Percentiles rank a stretch among this genome's conserved stretches.
phyloP scores from a whole-genome alignment of 2,888 invertebrate genomes.

The Cryptops parisi region DNA sequence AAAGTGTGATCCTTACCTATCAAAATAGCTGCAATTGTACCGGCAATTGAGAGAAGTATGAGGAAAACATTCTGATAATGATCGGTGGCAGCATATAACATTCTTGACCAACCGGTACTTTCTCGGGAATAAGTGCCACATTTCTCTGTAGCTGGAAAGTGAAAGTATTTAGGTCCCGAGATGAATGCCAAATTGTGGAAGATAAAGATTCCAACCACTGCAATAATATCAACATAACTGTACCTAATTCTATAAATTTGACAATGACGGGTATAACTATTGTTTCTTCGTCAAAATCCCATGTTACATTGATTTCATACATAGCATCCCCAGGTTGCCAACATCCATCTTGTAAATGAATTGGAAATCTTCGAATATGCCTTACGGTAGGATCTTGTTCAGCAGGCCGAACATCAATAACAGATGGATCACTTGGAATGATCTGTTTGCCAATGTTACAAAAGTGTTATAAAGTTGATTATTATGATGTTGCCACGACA shows the following conservation, averaged over 20 bases:
- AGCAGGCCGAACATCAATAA: constrained; percentile 4
- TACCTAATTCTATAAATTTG: constrained; percentile 7
- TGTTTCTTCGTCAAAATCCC: background rate
- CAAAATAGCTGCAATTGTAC: constrained; percentile 8
- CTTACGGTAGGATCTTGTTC: constrained; percentile 1
- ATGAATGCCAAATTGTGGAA: too few species aligned
- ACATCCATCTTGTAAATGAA: constrained; percentile 9
- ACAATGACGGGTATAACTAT: constrained; percentile 2
- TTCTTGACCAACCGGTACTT: background rate
- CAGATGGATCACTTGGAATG: constrained; percentile 2
- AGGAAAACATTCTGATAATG: background rate
- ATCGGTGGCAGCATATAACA: background rate
- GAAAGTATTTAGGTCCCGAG: background rate
- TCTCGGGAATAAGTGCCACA: background rate
- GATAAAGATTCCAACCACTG: too few species aligned
- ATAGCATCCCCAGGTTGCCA: constrained; percentile 4
- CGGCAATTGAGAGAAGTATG: background rate
- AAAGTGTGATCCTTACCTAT: background rate
- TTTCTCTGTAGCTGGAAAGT: background rate
- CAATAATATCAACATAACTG: background rate
- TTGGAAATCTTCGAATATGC: constrained; percentile 4
- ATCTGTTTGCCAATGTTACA: background rate
- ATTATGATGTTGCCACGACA: background rate
- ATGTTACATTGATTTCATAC: background rate
- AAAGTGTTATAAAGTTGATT: background rate